These are phyloP conservation scores for Pissodes strobi DNA, from an alignment of 1,140 invertebrate species.

Conservation along the genomic window DNA sequence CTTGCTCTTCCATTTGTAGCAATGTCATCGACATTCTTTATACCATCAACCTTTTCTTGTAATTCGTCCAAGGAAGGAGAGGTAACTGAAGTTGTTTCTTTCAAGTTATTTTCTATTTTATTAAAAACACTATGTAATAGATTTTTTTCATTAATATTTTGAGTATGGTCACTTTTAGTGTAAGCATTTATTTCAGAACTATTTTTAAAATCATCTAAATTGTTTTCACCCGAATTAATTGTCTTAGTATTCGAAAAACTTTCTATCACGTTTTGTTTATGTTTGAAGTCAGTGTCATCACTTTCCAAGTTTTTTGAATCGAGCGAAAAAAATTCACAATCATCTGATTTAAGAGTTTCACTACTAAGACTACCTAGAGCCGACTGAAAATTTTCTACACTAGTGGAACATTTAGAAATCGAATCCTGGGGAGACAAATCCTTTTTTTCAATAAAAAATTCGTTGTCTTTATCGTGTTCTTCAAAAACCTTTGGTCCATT, in stretches of 20 bases:
- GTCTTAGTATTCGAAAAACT: not conserved
- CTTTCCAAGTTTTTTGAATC: slow-evolving; percentile 9
- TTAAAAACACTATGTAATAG: too few species aligned
- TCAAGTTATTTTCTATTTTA: not conserved
- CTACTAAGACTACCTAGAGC: slow-evolving; percentile 16
- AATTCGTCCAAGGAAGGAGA: slow-evolving; percentile 19
- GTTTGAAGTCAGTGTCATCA: slow-evolving; percentile 15
- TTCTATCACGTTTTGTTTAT: slow-evolving; percentile 17
- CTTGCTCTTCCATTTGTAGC: not conserved
- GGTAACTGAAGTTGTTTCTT: not conserved
- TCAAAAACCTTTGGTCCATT: slow-evolving; percentile 16
- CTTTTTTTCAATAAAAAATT: too few species aligned
- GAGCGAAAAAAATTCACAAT: slow-evolving; percentile 23
- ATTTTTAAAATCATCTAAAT: too few species aligned
- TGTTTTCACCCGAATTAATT: too few species aligned
- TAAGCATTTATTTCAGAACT: too few species aligned
- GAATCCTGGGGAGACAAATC: not conserved
- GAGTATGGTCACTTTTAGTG: too few species aligned
- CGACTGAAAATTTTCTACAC: slow-evolving; percentile 27
- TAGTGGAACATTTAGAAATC: slow-evolving; percentile 4
- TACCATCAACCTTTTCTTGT: slow-evolving; percentile 31
- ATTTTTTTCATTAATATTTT: too few species aligned
- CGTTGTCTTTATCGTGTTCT: not conserved
- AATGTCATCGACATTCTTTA: not conserved
- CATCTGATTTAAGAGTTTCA: slow-evolving; percentile 24